Evolutionary conservation across 1,140 invertebrate genomes (phyloP).

Genomic region (Listronotus oregonensis): DNA sequence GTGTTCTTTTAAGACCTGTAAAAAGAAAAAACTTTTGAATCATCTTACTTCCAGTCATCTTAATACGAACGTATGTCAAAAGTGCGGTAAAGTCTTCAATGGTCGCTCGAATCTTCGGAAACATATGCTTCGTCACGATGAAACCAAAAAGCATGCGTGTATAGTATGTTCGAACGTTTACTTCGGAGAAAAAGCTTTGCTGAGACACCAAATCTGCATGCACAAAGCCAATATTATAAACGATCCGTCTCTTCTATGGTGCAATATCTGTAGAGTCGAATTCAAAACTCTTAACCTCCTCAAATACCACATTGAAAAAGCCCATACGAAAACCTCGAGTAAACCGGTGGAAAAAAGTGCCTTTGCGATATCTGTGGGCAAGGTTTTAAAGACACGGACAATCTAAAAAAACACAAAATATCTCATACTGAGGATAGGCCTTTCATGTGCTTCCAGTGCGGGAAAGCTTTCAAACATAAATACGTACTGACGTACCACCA

Average conservation of each 20-base stretch:
- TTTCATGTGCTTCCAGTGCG: slow-evolving; percentile 59
- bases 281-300: slow-evolving; percentile 24
- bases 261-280: slow-evolving; percentile 55
- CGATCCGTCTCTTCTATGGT: slow-evolving; percentile 38
- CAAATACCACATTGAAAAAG: slow-evolving; percentile 27
- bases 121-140: slow-evolving; percentile 60
- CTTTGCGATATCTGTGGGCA: slow-evolving; percentile 61
- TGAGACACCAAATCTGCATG: slow-evolving; percentile 25
- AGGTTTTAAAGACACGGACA: slow-evolving; percentile 63
- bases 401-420: slow-evolving; percentile 64
- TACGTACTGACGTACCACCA: slow-evolving; percentile 63
- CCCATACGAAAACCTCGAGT: slow-evolving; percentile 30
- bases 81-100: slow-evolving; percentile 56
- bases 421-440: slow-evolving; percentile 61
- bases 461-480: slow-evolving; percentile 59
- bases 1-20: slow-evolving; percentile 34
- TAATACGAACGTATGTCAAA: slow-evolving; percentile 47
- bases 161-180: slow-evolving; percentile 23
- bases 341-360: slow-evolving; percentile 49
- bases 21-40: slow-evolving; percentile 26
- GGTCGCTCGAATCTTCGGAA: slow-evolving; percentile 56
- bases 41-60: slow-evolving; percentile 42
- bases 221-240: slow-evolving; percentile 53
- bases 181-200: slow-evolving; percentile 18
- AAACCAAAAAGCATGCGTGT: slow-evolving; percentile 35